phyloP scores from a whole-genome alignment of 2,888 invertebrate species.

The Eupithecia vulgata region DNA sequence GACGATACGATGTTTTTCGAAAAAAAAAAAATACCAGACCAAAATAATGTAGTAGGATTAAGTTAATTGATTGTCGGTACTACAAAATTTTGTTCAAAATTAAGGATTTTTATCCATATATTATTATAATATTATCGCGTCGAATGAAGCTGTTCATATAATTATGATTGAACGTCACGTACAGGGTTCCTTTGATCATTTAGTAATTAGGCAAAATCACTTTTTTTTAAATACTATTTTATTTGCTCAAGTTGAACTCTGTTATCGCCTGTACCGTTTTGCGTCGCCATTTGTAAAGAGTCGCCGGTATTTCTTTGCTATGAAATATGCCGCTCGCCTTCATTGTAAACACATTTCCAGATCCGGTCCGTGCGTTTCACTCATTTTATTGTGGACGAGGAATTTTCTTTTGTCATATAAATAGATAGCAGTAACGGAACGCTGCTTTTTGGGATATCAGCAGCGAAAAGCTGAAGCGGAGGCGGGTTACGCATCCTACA shows the following conservation, averaged over 20 bases:
- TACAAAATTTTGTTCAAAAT: not conserved
- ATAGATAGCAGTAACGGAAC: not conserved
- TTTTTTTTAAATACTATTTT: not conserved
- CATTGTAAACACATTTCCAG: slow-evolving; percentile 82
- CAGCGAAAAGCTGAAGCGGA: not conserved
- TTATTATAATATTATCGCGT: too few species aligned
- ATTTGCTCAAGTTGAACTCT: not conserved
- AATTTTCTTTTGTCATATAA: slow-evolving; percentile 59
- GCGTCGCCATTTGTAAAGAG: slow-evolving; percentile 67
- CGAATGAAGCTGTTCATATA: too few species aligned
- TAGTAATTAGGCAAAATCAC: too few species aligned
- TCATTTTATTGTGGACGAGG: slow-evolving; percentile 60
- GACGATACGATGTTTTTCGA: not conserved
- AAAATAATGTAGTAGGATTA: too few species aligned
- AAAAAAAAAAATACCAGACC: too few species aligned
- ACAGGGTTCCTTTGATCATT: too few species aligned
- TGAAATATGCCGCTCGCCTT: slow-evolving; percentile 77
- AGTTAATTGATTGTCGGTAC: not conserved
- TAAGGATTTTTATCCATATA: too few species aligned
- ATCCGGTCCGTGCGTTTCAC: slow-evolving; percentile 69
- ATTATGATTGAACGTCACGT: too few species aligned
- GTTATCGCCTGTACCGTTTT: slow-evolving; percentile 61
- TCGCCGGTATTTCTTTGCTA: slow-evolving; percentile 72
- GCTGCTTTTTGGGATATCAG: not conserved
- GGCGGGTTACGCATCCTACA: too few species aligned